phyloP scores from a whole-genome alignment of 1,140 invertebrate genomes.

The Acyrthosiphon pisum region DNA sequence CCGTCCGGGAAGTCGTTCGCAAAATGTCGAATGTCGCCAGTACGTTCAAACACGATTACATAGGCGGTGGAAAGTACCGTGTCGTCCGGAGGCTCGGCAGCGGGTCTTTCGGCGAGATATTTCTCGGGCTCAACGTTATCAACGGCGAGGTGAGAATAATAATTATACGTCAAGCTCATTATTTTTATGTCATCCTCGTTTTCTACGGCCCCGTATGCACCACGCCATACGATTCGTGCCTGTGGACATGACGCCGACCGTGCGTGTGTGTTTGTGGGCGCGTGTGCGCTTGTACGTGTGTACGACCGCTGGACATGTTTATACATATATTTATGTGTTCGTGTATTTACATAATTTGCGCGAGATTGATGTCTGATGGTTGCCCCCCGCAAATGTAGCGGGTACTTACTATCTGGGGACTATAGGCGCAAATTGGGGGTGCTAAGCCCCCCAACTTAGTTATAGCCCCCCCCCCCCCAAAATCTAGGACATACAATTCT shows the following conservation, averaged over 20 bases:
- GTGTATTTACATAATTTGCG: background rate
- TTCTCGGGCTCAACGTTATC: conserved; percentile 93
- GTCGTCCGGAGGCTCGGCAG: conserved; percentile 96
- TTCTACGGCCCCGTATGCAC: background rate
- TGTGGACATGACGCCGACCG: background rate
- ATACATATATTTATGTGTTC: background rate
- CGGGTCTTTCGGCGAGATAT: conserved; percentile 99
- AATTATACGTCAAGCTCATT: background rate
- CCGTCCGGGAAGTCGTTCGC: conserved; percentile 4
- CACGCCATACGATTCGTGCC: background rate
- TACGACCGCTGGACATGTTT: background rate
- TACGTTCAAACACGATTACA: conserved; percentile 71
- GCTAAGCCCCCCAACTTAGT: too few species aligned
- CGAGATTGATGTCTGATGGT: background rate
- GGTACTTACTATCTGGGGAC: background rate
- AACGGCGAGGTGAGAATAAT: conserved; percentile 85
- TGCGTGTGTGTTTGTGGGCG: background rate
- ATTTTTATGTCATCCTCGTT: background rate
- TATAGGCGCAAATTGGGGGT: too few species aligned
- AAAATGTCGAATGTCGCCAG: conserved; percentile 59
- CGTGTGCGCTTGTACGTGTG: background rate
- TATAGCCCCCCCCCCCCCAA: too few species aligned
- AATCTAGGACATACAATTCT: too few species aligned
- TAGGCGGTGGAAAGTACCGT: conserved; percentile 91
- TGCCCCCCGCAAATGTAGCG: background rate